phyloP scores from a whole-genome alignment of 2,888 invertebrate species.

The Nomada ferruginata region DNA sequence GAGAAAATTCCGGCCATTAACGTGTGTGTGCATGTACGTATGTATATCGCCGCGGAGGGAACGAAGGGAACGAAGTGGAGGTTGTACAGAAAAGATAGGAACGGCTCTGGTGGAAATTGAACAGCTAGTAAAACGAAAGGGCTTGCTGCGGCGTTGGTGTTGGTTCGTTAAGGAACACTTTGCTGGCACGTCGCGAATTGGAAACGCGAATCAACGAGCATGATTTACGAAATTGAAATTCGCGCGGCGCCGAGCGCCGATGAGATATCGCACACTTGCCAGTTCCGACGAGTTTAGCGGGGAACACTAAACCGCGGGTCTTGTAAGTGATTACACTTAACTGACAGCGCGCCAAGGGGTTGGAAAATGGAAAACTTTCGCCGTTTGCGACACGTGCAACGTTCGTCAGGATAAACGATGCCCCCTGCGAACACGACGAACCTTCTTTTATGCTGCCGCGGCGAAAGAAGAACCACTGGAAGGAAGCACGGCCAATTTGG shows the following conservation, averaged over 20 bases:
- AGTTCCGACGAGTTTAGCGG: neutral
- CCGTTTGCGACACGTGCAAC: neutral
- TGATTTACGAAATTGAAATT: neutral
- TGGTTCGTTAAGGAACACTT: too few relatives aligned
- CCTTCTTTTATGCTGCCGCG: neutral
- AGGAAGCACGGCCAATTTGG: neutral
- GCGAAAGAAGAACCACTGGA: neutral
- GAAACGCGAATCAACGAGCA: too few relatives aligned
- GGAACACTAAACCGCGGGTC: constrained; percentile 6
- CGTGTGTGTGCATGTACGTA: neutral
- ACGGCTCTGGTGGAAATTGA: neutral
- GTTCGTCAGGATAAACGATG: constrained; percentile 17
- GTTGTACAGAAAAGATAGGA: neutral
- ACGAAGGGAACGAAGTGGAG: too few relatives aligned
- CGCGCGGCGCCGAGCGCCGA: neutral
- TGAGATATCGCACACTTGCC: constrained; percentile 14
- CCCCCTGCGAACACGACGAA: neutral
- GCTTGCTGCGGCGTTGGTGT: too few relatives aligned
- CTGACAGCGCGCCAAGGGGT: neutral
- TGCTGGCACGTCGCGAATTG: too few relatives aligned
- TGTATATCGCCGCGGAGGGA: too few relatives aligned
- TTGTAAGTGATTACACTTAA: neutral
- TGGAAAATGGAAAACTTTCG: constrained; percentile 13
- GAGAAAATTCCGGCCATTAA: constrained; percentile 3
- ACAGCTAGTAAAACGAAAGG: too few relatives aligned